phyloP scores from a whole-genome alignment of 2,113 vertebrate species.

The Otolemur garnettii region DNA sequence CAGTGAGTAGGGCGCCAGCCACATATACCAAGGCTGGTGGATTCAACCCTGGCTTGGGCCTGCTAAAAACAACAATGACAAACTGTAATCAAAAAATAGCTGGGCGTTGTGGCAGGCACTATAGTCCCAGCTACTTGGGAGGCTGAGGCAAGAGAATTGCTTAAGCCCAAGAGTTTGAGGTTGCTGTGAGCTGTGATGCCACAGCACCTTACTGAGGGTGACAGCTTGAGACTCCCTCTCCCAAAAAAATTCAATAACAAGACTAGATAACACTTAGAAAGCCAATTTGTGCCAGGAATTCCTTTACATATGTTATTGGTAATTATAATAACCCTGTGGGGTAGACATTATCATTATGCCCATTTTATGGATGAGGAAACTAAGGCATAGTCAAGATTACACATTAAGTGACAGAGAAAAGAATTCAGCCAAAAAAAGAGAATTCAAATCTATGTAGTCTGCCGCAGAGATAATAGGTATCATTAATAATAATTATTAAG shows the following conservation, averaged over 20 bases:
- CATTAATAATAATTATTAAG: conserved; percentile 31
- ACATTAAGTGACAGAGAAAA: conserved; percentile 41
- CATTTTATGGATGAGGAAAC: conserved; percentile 38
- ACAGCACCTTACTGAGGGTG: no score
- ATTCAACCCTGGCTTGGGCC: no score
- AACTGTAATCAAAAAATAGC: no score
- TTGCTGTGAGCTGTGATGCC: no score
- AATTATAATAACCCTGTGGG: neutral
- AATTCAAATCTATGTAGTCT: conserved; percentile 40
- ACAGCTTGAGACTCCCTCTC: no score
- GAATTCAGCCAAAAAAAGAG: conserved; percentile 24
- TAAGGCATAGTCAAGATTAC: neutral
- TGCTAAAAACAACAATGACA: no score
- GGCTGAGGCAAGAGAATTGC: no score
- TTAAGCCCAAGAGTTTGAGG: no score
- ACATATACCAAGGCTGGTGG: no score
- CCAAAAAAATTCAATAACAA: neutral
- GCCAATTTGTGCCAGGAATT: neutral
- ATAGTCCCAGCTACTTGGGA: no score
- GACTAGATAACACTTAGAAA: conserved; percentile 51
- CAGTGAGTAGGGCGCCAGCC: no score
- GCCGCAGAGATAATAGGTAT: neutral
- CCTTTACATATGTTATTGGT: neutral
- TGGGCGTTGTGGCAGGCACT: no score
- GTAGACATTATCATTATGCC: neutral